Evolutionary conservation across 2,888 invertebrate genomes (phyloP), one percentile per base, ranked within the genome.

Genomic region (Pomacea canaliculata): DNA sequence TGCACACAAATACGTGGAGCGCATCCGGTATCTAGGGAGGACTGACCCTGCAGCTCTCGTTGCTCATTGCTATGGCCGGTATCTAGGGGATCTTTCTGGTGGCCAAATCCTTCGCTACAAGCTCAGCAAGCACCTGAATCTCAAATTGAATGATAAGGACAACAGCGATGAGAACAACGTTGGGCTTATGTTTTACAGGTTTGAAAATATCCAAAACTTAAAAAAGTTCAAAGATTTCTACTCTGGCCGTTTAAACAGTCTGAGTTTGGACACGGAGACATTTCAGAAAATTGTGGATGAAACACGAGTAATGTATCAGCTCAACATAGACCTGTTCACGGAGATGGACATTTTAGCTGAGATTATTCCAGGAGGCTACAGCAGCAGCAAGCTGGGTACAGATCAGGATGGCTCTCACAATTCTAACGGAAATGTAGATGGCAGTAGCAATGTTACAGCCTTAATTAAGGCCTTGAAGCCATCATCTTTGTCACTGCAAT

Each of bases 71-170:
- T 85, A 84, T 76, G 79, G 76, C 12, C 83, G 85, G 78, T 85
- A 84, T 67, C 68, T 85, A n/a, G 85, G 83, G 9, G 76, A 85
- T 46, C 73, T 85, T 69, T 84, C 84, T 46, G 85, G 85, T 19
- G 85, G 85, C 12, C 81, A 81, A 71, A 82, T 83, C 23, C 66
- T 85, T 27, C 63, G 63, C 63, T 63, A 63, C 63, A 63, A 12
- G 63, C 63, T 63, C 23, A 27, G 23, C n/a, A 63, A 63, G 27
- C 10, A 63, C 63, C 63, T 63, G 19, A 56, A 56, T 56, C 51
- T 56, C 51, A 56, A 16, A 7, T 8, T 56, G 51, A 56, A 13
- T 13, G 63, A 63, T 12, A n/a, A 10, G 1, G 23, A 12, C 2
- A 12, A 7, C 63, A 27, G 27, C 10, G 23, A 63, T n/a, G 63